Conservation (phyloP, 2,113 vertebrate species). For the Crotophaga sulcirostris region DNA sequence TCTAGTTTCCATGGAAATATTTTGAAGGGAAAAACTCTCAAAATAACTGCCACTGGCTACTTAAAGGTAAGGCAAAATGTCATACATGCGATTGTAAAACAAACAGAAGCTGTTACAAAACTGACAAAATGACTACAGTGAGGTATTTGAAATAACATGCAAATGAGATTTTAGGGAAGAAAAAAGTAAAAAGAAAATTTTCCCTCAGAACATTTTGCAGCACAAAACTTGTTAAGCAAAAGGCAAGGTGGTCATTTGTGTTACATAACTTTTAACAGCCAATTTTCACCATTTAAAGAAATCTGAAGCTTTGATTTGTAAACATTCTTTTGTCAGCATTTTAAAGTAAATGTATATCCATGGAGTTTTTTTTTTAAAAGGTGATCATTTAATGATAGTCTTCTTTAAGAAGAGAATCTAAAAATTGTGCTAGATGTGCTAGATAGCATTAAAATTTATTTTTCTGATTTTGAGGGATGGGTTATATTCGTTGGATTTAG, state of each 20-base stretch:
- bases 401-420: not conserved
- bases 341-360: not conserved
- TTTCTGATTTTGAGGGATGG: not conserved
- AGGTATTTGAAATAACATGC: not conserved
- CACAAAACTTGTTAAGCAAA: not conserved
- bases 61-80: conserved; percentile 45
- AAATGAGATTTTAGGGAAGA: not conserved
- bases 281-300: not conserved
- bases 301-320: not conserved
- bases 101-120: not conserved
- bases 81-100: conserved; percentile 33
- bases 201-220: not conserved
- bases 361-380: rapidly evolving
- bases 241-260: not conserved
- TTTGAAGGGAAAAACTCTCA: conserved; percentile 11
- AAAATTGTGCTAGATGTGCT: rapidly evolving
- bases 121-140: not conserved
- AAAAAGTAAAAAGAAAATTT: not conserved
- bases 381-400: not conserved
- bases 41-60: conserved; percentile 38
- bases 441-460: not conserved
- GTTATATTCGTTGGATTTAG: not conserved
- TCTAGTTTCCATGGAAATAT: conserved; percentile 40
- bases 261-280: not conserved
- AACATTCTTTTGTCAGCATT: not conserved